Percentiles rank a stretch among this genome's conserved stretches.
Conservation (phyloP, 2,888 invertebrate genomes). For the Schrankia costaestrigalis region DNA sequence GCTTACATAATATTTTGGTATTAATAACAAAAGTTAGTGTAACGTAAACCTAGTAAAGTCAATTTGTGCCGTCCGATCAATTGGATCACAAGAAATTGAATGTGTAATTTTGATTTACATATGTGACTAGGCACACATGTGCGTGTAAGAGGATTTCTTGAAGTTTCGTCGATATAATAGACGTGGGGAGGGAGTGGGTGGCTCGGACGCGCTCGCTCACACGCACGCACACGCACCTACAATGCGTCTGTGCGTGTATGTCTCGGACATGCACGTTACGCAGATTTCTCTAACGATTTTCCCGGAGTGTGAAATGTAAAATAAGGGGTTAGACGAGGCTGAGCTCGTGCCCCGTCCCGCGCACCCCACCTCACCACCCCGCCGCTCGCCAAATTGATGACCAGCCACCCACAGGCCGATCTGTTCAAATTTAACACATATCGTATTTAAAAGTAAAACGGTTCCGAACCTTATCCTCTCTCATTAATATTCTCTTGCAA, state of each 20-base stretch:
- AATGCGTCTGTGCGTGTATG: slow-evolving; percentile 59
- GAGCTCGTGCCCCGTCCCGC: slow-evolving; percentile 51
- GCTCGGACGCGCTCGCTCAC: slow-evolving; percentile 49
- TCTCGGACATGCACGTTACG: slow-evolving; percentile 79
- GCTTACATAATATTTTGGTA: too few relatives aligned
- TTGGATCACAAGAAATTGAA: slow-evolving; percentile 50
- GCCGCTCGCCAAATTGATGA: slow-evolving; percentile 73
- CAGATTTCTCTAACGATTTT: slow-evolving; percentile 81
- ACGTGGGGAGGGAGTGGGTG: slow-evolving; percentile 49
- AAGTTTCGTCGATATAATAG: slow-evolving; percentile 74
- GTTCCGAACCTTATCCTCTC: slow-evolving; percentile 63
- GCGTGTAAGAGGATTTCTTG: slow-evolving; percentile 75
- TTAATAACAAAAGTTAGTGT: too few relatives aligned
- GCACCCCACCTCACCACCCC: slow-evolving; percentile 41
- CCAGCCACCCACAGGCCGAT: slow-evolving; percentile 73
- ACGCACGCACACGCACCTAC: slow-evolving; percentile 37
- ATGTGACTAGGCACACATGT: slow-evolving; percentile 60
- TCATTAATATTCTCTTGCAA: slow-evolving; percentile 66
- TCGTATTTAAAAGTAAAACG: slow-evolving; percentile 75
- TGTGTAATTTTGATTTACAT: slow-evolving; percentile 63
- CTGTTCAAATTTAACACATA: slow-evolving; percentile 77
- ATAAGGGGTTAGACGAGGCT: slow-evolving; percentile 78
- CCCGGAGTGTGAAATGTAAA: slow-evolving; percentile 81
- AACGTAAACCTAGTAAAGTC: not conserved
- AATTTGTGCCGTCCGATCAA: slow-evolving; percentile 19